Conservation (phyloP, 2,113 vertebrate genomes). For the Nerophis lumbriciformis region DNA sequence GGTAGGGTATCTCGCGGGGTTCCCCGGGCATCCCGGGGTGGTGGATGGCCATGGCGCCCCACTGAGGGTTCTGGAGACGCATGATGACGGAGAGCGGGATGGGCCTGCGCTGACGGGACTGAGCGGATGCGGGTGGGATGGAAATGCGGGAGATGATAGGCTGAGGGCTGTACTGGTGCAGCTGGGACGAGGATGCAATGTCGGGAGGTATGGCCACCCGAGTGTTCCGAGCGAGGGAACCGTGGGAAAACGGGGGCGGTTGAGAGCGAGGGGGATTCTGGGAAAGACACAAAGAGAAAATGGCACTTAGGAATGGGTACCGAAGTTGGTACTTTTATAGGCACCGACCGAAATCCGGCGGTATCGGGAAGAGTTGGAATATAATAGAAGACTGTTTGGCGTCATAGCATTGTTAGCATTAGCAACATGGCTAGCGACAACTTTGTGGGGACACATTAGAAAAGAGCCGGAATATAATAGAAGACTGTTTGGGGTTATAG, state of each 20-base stretch:
- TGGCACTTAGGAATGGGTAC: too few relatives aligned
- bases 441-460: too few relatives aligned
- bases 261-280: constrained; percentile 36
- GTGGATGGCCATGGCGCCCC: background rate
- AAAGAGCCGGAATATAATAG: too few relatives aligned
- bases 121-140: constrained; percentile 70
- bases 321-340: too few relatives aligned
- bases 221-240: constrained; percentile 74
- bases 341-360: too few relatives aligned
- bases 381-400: too few relatives aligned
- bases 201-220: constrained; percentile 68
- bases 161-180: constrained; percentile 58
- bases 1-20: constrained; percentile 25
- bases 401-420: too few relatives aligned
- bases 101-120: constrained; percentile 61
- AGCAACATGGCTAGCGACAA: too few relatives aligned
- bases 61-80: constrained; percentile 78
- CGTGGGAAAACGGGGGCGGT: constrained; percentile 40
- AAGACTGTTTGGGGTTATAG: too few relatives aligned
- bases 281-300: constrained; percentile 6
- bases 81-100: constrained; percentile 87
- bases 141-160: constrained; percentile 80
- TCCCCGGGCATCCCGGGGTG: constrained; percentile 20
- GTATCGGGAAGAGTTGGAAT: too few relatives aligned
- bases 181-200: constrained; percentile 44